Evolutionary conservation across 2,888 invertebrate genomes (phyloP), one percentile per base, ranked within the genome.

Genomic region (Plagodis pulveraria): DNA sequence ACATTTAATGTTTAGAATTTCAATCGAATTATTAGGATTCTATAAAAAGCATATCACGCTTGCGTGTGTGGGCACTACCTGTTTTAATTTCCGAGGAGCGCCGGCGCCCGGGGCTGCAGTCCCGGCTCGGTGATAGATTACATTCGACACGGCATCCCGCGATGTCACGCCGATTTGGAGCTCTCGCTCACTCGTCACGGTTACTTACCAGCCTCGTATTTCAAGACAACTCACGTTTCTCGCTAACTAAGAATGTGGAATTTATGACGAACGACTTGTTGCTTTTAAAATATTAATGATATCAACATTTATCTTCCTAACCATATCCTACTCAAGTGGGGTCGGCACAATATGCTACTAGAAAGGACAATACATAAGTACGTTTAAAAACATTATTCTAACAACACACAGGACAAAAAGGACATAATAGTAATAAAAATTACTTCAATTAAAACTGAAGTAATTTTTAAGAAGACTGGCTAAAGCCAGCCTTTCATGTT

Each of bases 101-200:
- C 60, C 87, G 89, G 89, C 91, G 91, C 90, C 90, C 76, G 79
- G 69, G 89, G 87, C 85, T 63, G 63, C 62, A 67, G 67, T 64
- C 8, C 5, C 40, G 22, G 48, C 48, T 22, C 81, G 88, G 91
- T 91, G 91, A 91, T 92, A 91, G 92, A 92, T 92, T 91, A 89
- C 89, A 91, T 92, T 89, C 83, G 92, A 85, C 88, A 89, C 91
- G 91, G 86, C 81, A 89, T 86, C 89, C 90, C 90, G 82, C 87
- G 87, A 86, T 90, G 91, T 90, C 89, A 91, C 86, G 92, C 90
- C 89, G 87, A 91, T 90, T 90, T 83, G 74, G 81, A 81, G 56
- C 60, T 59, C 51, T 63, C 66, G 61, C 54, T 46, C 53, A 33
- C 50, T 50, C 53, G 62, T 66, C 67, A 67, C 72, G 72, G 52